Base-by-base conservation (phyloP, 2,797 vertebrate species). In the Pteronotus mesoamericanus region DNA sequence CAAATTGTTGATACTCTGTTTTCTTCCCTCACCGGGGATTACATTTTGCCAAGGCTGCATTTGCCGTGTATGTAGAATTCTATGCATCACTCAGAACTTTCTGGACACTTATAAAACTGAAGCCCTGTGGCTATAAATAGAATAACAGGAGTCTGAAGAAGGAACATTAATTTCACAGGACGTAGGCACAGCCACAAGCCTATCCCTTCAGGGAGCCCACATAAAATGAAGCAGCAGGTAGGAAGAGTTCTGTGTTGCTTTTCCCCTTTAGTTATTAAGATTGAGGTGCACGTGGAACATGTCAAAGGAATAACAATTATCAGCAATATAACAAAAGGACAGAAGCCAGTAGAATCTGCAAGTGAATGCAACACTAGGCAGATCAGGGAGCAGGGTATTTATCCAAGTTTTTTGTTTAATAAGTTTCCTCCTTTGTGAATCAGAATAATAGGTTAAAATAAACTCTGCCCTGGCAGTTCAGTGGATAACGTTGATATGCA, bases 81-180 rank as follows among this genome's bases (percentile, higher is more conserved):
- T 94, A 79, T 39, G 57, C 88, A 93, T 91, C 96, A 96, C 96
- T 94, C 80, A 89, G 83, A 97, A 92, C 88, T 97, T 95, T 92
- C 91, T 64, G 79, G 95, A 93, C n/a, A 69, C 79, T 94, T 91
- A 48, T 32, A 89, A 94, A 92, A 84, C 88, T 80, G 74, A 95
- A 97, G 95, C 86, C 96, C 89, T 39, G 94, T 98, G 24, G 86
- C 98, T 99, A 97, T 99, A 99, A 99, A 99, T 93, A 99, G 97
- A 98, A 97, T 98, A 99, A 99, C 98, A 98, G 97, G 97, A 98
- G 97, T 98, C 98, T 98, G 98, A 98, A 98, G 98, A 99, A 98
- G 98, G 80, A 87, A 94, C 96, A 98, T 98, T 99, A 98, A 99
- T 99, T 99, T 98, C 98, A 98, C 83, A 98, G 98, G 98, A 98